These are phyloP conservation scores for Thaumatotibia leucotreta DNA, from an alignment of 1,140 invertebrate species.

Conservation along the genomic window DNA sequence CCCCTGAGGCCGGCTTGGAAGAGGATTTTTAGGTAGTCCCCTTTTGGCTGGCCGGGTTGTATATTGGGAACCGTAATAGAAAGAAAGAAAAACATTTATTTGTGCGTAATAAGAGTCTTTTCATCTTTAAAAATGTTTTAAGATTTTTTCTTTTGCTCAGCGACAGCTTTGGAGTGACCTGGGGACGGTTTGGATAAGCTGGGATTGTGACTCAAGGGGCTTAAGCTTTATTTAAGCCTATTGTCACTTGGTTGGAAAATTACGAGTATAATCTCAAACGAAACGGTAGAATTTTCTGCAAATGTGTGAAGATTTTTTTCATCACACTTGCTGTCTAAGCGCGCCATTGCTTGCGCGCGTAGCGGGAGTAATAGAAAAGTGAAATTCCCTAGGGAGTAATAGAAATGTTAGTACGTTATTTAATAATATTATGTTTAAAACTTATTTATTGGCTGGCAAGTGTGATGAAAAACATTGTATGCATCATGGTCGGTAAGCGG, in stretches of 20 bases:
- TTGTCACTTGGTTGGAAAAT: constrained; percentile 7
- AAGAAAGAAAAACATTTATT: too few relatives aligned
- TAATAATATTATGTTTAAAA: too few relatives aligned
- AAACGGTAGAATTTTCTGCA: neutral
- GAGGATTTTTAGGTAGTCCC: neutral
- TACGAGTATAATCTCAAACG: neutral
- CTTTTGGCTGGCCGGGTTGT: neutral
- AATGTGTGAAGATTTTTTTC: neutral
- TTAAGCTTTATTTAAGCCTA: neutral
- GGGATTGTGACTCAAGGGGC: neutral
- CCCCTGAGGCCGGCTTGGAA: neutral
- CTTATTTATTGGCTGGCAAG: too few relatives aligned
- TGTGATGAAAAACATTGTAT: too few relatives aligned
- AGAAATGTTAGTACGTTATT: too few relatives aligned
- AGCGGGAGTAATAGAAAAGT: too few relatives aligned
- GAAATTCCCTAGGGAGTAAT: too few relatives aligned
- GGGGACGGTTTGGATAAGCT: neutral
- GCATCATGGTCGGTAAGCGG: too few relatives aligned
- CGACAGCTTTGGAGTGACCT: neutral
- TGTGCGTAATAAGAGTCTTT: neutral
- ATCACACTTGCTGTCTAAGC: too few relatives aligned
- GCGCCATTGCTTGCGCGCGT: too few relatives aligned
- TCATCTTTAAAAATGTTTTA: constrained; percentile 10
- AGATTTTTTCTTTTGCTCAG: neutral
- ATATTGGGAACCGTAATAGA: neutral